These are phyloP conservation scores for Butorides virescens DNA, from an alignment of 2,113 vertebrate species.

Conservation along the genomic window DNA sequence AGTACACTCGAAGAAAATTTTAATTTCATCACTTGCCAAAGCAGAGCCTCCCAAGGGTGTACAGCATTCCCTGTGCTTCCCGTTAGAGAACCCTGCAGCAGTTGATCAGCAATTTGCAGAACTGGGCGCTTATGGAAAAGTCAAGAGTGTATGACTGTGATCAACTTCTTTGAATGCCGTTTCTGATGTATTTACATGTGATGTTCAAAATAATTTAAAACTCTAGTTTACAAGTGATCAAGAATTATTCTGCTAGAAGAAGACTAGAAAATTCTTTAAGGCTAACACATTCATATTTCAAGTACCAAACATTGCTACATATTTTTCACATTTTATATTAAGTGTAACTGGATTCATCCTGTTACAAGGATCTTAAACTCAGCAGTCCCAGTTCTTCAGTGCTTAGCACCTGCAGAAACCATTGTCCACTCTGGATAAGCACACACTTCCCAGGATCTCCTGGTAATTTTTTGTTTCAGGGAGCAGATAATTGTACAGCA, in stretches of 20 bases:
- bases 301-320: not conserved
- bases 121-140: rapidly evolving
- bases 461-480: not conserved
- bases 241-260: not conserved
- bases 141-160: not conserved
- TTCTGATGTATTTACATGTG: not conserved
- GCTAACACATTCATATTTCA: not conserved
- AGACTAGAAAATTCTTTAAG: not conserved
- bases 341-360: not conserved
- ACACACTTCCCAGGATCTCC: not conserved
- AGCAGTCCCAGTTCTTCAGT: not conserved
- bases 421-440: not conserved
- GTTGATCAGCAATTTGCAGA: not conserved
- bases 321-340: not conserved
- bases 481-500: not conserved
- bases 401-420: not conserved
- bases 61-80: not conserved
- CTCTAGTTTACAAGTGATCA: not conserved
- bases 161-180: not conserved
- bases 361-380: not conserved
- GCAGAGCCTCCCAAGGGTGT: not conserved
- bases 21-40: not conserved
- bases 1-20: not conserved
- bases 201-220: not conserved
- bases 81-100: not conserved